phyloP scores from a whole-genome alignment of 35 echinoderm and acorn worm genomes.

The Heliocidaris tuberculata region DNA sequence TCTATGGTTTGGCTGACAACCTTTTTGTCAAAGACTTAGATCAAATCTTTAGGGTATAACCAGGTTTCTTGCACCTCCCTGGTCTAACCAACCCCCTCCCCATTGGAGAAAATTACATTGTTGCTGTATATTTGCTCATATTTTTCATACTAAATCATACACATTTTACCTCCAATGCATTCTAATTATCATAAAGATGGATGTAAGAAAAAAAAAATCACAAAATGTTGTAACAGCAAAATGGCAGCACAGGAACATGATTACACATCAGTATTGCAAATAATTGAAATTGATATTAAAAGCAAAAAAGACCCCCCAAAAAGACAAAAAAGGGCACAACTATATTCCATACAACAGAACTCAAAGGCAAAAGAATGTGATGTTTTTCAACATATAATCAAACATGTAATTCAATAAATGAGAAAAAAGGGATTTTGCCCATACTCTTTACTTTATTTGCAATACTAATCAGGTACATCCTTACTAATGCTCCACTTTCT shows the following conservation, averaged over 20 bases:
- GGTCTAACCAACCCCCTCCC: too few relatives aligned
- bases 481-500: background rate
- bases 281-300: background rate
- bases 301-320: background rate
- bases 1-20: too few relatives aligned
- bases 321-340: background rate
- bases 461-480: too few relatives aligned
- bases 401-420: background rate
- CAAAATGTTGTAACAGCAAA: background rate
- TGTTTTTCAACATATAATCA: background rate
- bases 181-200: too few relatives aligned
- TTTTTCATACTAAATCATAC: too few relatives aligned
- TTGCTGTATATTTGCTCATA: too few relatives aligned
- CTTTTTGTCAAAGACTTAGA: too few relatives aligned
- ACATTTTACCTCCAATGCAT: too few relatives aligned
- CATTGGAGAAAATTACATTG: too few relatives aligned
- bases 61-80: too few relatives aligned
- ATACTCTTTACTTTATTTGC: too few relatives aligned
- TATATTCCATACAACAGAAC: background rate
- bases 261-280: background rate
- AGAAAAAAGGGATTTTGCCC: background rate
- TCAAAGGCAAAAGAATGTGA: background rate
- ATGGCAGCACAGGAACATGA: background rate
- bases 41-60: too few relatives aligned
- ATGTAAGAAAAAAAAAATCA: background rate